phyloP scores from a whole-genome alignment of 2,797 vertebrate species.

The Anabas testudineus region DNA sequence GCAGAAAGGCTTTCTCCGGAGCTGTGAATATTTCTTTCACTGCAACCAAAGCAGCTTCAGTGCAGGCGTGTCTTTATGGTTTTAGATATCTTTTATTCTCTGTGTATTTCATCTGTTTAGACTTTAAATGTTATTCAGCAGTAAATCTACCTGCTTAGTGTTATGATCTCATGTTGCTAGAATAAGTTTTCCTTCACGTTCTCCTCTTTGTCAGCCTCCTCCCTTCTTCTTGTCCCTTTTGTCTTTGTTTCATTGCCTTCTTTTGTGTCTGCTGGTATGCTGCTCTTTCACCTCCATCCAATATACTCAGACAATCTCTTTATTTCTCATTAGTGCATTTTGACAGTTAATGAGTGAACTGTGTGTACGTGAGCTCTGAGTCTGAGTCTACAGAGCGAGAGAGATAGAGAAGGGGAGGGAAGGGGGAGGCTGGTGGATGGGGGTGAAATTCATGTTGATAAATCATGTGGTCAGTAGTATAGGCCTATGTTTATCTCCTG shows the following conservation, averaged over 20 bases:
- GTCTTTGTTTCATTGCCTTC: slow-evolving; percentile 52
- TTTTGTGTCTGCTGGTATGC: slow-evolving; percentile 60
- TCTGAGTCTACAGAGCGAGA: slow-evolving; percentile 12
- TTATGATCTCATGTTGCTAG: slow-evolving; percentile 1
- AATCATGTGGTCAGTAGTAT: slow-evolving; percentile 82
- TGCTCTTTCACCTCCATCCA: slow-evolving; percentile 57
- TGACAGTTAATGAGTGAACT: slow-evolving; percentile 76
- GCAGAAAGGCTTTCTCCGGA: slow-evolving; percentile 24
- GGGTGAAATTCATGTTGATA: slow-evolving; percentile 82
- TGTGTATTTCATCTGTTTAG: neutral
- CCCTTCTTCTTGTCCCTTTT: slow-evolving; percentile 37
- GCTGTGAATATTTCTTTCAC: slow-evolving; percentile 36
- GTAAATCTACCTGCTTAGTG: neutral
- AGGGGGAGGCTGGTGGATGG: slow-evolving; percentile 44
- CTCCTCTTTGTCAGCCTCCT: slow-evolving; percentile 12
- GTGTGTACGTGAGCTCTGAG: slow-evolving; percentile 23
- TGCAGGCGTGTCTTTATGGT: slow-evolving; percentile 3
- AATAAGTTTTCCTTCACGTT: slow-evolving; percentile 47
- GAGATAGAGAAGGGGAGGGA: slow-evolving; percentile 40
- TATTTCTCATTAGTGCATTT: slow-evolving; percentile 76
- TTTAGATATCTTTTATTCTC: neutral
- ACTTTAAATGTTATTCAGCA: slow-evolving; percentile 3
- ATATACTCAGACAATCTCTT: slow-evolving; percentile 63
- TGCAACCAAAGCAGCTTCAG: slow-evolving; percentile 24
- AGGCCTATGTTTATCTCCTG: slow-evolving; percentile 82